Percentiles rank a stretch among this genome's conserved stretches.
Conservation (phyloP, 2,797 vertebrate species). For the Enteromius anoplus region DNA sequence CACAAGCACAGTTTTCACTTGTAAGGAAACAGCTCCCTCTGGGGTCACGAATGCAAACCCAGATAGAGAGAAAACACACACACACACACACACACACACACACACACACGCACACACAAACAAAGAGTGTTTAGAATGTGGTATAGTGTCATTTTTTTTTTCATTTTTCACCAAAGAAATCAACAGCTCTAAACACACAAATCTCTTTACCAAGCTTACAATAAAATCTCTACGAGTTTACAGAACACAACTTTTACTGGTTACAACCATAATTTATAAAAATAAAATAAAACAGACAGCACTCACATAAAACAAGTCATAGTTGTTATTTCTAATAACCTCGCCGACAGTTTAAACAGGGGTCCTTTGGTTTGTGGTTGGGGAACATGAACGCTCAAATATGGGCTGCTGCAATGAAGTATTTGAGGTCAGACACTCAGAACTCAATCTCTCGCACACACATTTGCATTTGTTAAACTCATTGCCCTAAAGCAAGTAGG, state of each 20-base stretch:
- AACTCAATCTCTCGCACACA: slow-evolving; percentile 56
- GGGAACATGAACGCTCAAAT: slow-evolving; percentile 16
- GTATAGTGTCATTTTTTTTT: slow-evolving; percentile 32
- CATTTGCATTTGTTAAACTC: slow-evolving; percentile 27
- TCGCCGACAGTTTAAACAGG: slow-evolving; percentile 29
- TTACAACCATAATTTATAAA: slow-evolving; percentile 42
- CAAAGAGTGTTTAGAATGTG: neutral
- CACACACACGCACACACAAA: neutral
- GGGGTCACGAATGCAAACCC: slow-evolving; percentile 41
- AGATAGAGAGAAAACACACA: slow-evolving; percentile 14
- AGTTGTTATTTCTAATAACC: slow-evolving; percentile 44
- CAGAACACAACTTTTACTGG: slow-evolving; percentile 35
- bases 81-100: neutral
- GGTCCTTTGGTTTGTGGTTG: slow-evolving; percentile 34
- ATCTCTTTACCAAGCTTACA: slow-evolving; percentile 41
- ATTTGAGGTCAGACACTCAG: slow-evolving; percentile 25
- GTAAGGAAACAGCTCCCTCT: slow-evolving; percentile 42
- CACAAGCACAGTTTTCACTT: slow-evolving; percentile 11
- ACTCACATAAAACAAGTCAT: slow-evolving; percentile 44
- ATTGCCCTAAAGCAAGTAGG: neutral
- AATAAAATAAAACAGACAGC: slow-evolving; percentile 42
- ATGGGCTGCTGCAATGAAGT: slow-evolving; percentile 12
- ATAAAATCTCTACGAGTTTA: slow-evolving; percentile 46
- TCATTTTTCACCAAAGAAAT: slow-evolving; percentile 33
- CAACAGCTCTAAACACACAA: slow-evolving; percentile 35